Percentiles rank a stretch among this genome's conserved stretches.
These are phyloP conservation scores for Sterrhoptilus dennistouni DNA, from an alignment of 2,113 vertebrate species.

Conservation along the genomic window DNA sequence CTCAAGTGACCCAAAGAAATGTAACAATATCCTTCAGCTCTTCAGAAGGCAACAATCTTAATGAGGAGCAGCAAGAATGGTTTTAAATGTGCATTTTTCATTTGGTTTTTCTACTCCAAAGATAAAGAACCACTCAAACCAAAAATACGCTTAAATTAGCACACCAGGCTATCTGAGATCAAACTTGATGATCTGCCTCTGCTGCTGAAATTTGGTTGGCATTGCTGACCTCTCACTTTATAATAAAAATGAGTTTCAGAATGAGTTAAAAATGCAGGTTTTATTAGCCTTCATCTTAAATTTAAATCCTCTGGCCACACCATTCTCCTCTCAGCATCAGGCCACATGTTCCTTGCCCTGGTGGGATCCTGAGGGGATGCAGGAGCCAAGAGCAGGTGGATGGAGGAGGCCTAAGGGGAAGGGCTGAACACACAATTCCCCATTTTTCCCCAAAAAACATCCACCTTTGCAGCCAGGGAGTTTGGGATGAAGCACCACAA, in stretches of 20 bases:
- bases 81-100: background rate
- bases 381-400: background rate
- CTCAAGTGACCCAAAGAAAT: slow-evolving; percentile 53
- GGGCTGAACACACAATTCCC: background rate
- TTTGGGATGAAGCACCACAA: background rate
- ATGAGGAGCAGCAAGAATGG: background rate
- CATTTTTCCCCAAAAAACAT: background rate
- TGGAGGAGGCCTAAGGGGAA: background rate
- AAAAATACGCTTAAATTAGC: background rate
- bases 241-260: background rate
- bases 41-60: slow-evolving; percentile 8
- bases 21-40: slow-evolving; percentile 54
- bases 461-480: background rate
- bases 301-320: background rate
- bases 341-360: background rate
- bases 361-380: background rate
- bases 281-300: background rate
- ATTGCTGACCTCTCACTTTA: background rate
- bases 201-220: background rate
- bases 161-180: background rate
- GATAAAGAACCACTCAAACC: background rate
- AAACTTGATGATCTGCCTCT: background rate
- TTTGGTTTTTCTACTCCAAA: background rate
- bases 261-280: background rate
- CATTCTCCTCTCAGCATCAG: background rate